phyloP scores from a whole-genome alignment of 2,113 vertebrate genomes.

The Cnemophilus loriae region DNA sequence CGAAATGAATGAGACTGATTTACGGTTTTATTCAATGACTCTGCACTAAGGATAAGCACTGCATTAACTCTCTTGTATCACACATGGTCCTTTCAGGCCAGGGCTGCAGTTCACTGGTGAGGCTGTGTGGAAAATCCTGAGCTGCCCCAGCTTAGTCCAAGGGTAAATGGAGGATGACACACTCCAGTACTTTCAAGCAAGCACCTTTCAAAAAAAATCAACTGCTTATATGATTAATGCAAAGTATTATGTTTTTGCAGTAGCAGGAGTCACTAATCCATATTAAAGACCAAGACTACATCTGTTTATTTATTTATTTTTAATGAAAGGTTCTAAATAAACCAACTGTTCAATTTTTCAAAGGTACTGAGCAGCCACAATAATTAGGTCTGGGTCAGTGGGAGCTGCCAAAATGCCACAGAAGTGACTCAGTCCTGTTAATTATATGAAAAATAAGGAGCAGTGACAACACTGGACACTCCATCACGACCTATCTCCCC shows the following conservation, averaged over 20 bases:
- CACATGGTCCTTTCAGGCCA: not conserved
- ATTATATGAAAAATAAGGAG: not conserved
- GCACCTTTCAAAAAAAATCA: not conserved
- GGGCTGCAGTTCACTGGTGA: not conserved
- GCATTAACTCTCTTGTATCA: not conserved
- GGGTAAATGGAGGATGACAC: not conserved
- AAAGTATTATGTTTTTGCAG: not conserved
- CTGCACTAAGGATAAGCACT: not conserved
- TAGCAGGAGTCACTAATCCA: not conserved
- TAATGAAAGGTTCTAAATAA: not conserved
- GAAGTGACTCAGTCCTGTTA: not conserved
- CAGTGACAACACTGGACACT: not conserved
- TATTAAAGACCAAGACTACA: not conserved
- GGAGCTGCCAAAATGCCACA: not conserved
- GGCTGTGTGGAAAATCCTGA: not conserved
- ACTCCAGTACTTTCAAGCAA: not conserved
- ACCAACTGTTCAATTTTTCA: not conserved
- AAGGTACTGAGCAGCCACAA: not conserved
- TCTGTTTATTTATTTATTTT: conserved; percentile 26
- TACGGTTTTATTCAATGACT: not conserved
- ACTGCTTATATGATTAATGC: not conserved
- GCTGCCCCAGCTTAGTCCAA: not conserved
- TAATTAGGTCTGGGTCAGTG: conserved; percentile 12
- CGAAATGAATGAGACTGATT: not conserved
- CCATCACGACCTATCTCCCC: not conserved